A percentile compares a stretch with the other conserved stretches of the same genome.
These are phyloP conservation scores for Chelidonichthys spinosus DNA, from an alignment of 2,797 vertebrate genomes.

Conservation along the genomic window DNA sequence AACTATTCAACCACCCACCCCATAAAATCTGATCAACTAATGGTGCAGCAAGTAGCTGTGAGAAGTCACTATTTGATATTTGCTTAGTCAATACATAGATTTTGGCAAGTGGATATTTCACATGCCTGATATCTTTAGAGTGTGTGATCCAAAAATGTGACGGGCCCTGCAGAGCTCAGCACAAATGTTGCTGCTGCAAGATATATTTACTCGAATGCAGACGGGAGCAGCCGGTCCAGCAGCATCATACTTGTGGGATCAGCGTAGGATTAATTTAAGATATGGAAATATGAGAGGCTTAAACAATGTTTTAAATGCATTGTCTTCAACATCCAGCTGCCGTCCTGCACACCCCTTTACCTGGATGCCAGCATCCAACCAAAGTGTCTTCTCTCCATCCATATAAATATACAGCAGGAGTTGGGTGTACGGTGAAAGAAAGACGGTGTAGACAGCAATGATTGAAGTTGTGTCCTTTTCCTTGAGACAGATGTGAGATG, in stretches of 20 bases:
- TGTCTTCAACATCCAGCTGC: background rate
- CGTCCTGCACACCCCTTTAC: background rate
- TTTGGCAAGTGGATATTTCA: background rate
- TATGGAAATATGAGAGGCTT: constrained; percentile 17
- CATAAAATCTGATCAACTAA: background rate
- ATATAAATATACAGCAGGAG: background rate
- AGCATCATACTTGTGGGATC: constrained; percentile 1
- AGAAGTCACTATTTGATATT: background rate
- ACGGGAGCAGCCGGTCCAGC: constrained; percentile 17
- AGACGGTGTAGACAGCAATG: background rate
- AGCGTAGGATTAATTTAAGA: constrained; percentile 17
- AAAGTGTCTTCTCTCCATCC: background rate
- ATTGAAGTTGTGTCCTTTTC: constrained; percentile 11
- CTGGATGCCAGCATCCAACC: background rate
- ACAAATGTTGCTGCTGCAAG: constrained; percentile 25
- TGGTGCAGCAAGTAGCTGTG: background rate
- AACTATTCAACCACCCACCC: background rate
- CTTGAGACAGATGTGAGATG: constrained; percentile 30
- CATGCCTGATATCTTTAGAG: background rate
- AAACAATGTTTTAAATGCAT: constrained; percentile 13
- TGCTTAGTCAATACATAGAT: background rate
- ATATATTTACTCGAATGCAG: constrained; percentile 30
- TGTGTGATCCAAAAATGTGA: constrained; percentile 1
- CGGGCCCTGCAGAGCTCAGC: background rate
- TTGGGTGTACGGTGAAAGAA: background rate